Base-by-base conservation (phyloP, 2,797 vertebrate species). In the Lithobates pipiens region DNA sequence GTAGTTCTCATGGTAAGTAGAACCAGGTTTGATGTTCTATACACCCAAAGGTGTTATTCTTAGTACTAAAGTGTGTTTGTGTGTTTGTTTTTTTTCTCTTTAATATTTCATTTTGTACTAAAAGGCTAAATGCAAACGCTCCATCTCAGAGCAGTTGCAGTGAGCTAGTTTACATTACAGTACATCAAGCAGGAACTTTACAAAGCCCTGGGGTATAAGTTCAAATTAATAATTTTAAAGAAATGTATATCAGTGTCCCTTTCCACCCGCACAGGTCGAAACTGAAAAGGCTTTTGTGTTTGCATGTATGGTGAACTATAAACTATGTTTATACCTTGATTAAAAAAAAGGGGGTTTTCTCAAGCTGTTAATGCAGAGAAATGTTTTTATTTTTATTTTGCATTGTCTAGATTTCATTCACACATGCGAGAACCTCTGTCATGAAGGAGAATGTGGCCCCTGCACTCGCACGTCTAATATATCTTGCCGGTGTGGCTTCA, bases 401-500 rank as follows among this genome's bases (percentile, higher is more conserved):
- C 57, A 15, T 61, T 72, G 92, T 83, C 75, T 92, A 96, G 98
- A 98, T 91, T 96, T 93, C n/a, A 77, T 99, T 90, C 98, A 99
- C 91, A 92, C 96, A 13, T 99, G 98, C 92, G 96, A 97, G 92
- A 96, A 95, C 86, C 90, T 99, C 87, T 99, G 98, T 90, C 98
- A 99, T 10, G 98, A 99, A 93, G 97, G 94, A 88, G 93, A 93
- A 88, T 99, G 98, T 90, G 97, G 94, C 27, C 96, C 96, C 0
- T 99, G 98, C 89, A 95, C 96, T 87, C 96, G 97, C 84, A 98
- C 95, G 77, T 98, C 98, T 5, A 95, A 95, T 70, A 88, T 99
- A 93, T 96, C 95, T 89, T 99, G 98, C 93, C 94, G 96, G 88
- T 99, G 98, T 93, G 96, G 96, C 91, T 96, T 96, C 91, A 98